phyloP scores from a whole-genome alignment of 2,113 vertebrate species.

The Silurus meridionalis region DNA sequence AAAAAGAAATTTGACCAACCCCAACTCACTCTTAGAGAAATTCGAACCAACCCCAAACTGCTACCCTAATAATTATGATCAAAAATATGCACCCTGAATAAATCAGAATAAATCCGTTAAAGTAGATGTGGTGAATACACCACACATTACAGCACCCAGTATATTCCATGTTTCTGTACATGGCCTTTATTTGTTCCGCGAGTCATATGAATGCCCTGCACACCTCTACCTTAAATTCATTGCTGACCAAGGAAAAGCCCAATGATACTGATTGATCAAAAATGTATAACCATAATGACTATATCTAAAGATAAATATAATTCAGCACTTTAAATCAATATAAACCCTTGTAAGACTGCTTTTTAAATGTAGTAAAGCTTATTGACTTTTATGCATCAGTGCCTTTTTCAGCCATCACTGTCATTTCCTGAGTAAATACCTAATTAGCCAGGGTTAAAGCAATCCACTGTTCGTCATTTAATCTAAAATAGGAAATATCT shows the following conservation, averaged over 20 bases:
- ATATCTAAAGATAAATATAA: background rate
- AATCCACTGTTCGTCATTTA: background rate
- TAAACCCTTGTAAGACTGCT: background rate
- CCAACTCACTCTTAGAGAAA: background rate
- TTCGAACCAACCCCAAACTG: background rate
- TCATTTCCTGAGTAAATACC: background rate
- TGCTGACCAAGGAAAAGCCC: background rate
- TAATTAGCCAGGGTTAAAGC: background rate
- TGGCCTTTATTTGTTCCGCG: background rate
- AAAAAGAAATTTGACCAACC: background rate
- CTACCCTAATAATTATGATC: background rate
- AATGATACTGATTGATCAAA: background rate
- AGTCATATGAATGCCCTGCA: background rate
- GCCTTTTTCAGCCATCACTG: background rate
- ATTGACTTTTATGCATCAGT: background rate
- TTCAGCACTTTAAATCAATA: constrained; percentile 3
- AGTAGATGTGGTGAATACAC: background rate
- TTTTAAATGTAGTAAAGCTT: background rate
- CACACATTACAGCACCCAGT: background rate
- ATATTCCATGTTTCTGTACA: background rate
- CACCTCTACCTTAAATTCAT: background rate
- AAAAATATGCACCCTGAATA: no score
- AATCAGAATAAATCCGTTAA: background rate
- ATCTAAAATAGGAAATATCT: constrained; percentile 1
- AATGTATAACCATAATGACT: background rate